Evolutionary conservation across 2,797 vertebrate genomes (phyloP).

Genomic region (Micrastur ruficollis): DNA sequence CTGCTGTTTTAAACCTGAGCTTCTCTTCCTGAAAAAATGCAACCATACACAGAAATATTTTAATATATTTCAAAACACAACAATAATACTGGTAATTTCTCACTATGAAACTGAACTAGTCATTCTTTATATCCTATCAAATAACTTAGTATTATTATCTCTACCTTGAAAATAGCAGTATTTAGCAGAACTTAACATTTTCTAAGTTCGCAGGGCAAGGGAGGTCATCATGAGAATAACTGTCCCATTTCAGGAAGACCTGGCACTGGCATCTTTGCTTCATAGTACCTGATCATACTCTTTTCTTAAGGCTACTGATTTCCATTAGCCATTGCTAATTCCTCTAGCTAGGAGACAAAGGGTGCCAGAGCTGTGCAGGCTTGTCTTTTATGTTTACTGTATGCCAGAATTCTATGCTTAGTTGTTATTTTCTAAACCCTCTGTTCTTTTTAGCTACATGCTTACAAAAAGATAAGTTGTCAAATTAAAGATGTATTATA

Average conservation of each 20-base stretch:
- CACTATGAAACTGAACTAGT: neutral
- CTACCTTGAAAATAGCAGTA: neutral
- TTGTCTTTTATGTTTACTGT: neutral
- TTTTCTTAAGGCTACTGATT: neutral
- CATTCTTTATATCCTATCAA: neutral
- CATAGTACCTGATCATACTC: neutral
- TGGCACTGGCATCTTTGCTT: neutral
- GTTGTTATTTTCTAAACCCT: neutral
- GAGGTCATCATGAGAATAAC: neutral
- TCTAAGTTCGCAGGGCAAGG: neutral
- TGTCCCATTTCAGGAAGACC: neutral
- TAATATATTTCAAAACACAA: neutral
- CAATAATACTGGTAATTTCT: neutral
- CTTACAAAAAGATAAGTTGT: neutral
- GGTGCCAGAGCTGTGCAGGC: neutral
- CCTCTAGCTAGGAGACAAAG: neutral
- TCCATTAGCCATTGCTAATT: neutral
- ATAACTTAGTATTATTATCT: neutral
- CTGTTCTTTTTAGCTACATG: neutral
- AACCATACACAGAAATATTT: neutral
- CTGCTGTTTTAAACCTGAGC: neutral
- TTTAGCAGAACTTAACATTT: neutral
- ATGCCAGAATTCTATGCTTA: neutral
- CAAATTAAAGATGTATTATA: neutral
- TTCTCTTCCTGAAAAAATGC: neutral